Base-by-base conservation (phyloP, 2,888 invertebrate species). In the Congeria kusceri region DNA sequence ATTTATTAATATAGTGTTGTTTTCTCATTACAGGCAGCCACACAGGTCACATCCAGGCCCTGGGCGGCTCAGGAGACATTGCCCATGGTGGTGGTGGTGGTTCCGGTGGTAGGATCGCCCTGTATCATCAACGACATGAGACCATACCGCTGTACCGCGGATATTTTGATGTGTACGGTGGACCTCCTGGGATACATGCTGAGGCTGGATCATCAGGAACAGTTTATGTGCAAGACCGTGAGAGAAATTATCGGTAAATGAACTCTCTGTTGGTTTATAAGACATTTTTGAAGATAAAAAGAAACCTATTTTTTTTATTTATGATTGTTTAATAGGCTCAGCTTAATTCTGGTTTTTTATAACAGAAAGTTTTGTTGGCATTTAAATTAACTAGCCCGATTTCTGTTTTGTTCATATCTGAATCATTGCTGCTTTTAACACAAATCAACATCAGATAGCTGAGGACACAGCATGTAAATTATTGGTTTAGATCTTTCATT, bases 161-260 rank as follows among this genome's bases (percentile, higher is more conserved):
- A 3, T 75, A 74, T 28, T 85, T 78, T 67, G 76, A 88, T 73
- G 75, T 82, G 7, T 72, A 81, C 47, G 89, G 89, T 18, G 89
- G 89, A 9, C 58, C 66, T 15, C 70, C 79, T 0, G 77, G 77
- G 5, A 73, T 72, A 44, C 75, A 73, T n/a, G 81, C 87, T 11
- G 90, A 89, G 65, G 79, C 89, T n/a, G 90, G 89, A 5, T 88
- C 89, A 1, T 84, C 89, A 0, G 90, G 90, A 9, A 89, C 89
- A 0, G 84, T 77, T 5, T 87, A 76, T 72, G 74, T 89, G 7
- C 57, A 81, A 11, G 84, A 89, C 62, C 53, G 65, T 20, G 53
- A 73, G 23, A 82, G 82, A n/a, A 59, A 73, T 1, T 77, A 77
- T 64, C 76, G 32, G 80, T 81, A 20, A n/a, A n/a, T n/a, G n/a